Evolutionary conservation across 2,797 vertebrate species (phyloP), one percentile per base, ranked within the genome.

Genomic region (Todus mexicanus): DNA sequence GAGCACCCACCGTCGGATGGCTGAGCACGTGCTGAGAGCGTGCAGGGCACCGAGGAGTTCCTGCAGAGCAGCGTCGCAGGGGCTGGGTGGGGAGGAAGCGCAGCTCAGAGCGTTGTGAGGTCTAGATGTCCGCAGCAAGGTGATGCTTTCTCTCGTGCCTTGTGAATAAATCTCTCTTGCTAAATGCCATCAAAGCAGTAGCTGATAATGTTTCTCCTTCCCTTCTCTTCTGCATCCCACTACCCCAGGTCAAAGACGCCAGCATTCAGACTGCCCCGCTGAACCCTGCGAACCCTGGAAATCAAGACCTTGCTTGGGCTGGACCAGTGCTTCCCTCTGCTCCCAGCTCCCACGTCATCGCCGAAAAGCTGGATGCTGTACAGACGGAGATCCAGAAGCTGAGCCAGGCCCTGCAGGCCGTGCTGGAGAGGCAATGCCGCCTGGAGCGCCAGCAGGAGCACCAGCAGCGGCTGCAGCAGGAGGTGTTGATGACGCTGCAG

Each of bases 401-500:
- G 88, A 97, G 97, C 31, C 96, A 98, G 88, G 98, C 98, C 1
- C 94, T 99, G 88, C 98, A 98, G 4, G 59, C 95, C 40, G 96
- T 99, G 73, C 97, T 98, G 65, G 98, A 99, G 95, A 97, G 98
- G 81, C 98, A 98, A 80, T 96, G 97, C 76, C 95, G 84, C 20
- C 93, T 98, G 93, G 98, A 98, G 43, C 97, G 97, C 27, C 98
- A 98, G 94, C 98, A 98, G 94, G 95, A 92, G 10, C 98, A 98
- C 82, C 98, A 98, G 96, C 98, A 98, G 8, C 97, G 97, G 54
- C 96, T 98, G 87, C 98, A 98, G 96, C 98, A 97, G 84, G 98
- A 99, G 96, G 98, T 99, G 91, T 97, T 99, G 72, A 94, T 96
- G 95, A 98, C 97, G 1, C 97, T 99, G 35, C 98, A 98, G 96